phyloP scores from a whole-genome alignment of 2,888 invertebrate species.

The Drosophila rubida region DNA sequence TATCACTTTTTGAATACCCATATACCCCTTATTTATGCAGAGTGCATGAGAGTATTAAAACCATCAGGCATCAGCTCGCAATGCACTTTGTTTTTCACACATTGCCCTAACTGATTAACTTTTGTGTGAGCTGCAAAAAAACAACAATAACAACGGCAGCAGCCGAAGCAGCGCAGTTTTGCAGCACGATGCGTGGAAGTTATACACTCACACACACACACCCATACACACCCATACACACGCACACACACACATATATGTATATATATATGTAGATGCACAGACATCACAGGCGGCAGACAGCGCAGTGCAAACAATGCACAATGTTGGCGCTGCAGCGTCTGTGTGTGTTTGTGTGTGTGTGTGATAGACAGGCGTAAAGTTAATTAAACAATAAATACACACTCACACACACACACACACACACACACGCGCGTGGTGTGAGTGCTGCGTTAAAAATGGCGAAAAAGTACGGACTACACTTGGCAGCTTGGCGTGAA shows the following conservation, averaged over 20 bases:
- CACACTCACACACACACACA: conserved; percentile 15
- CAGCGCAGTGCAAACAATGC: conserved; percentile 55
- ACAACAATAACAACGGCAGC: conserved; percentile 31
- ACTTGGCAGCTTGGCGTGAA: conserved; percentile 79
- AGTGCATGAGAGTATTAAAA: conserved; percentile 9
- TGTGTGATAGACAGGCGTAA: conserved; percentile 79
- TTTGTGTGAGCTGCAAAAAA: conserved; percentile 74
- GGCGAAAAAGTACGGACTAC: conserved; percentile 78
- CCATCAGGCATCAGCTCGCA: conserved; percentile 46
- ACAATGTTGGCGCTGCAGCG: conserved; percentile 31
- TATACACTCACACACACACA: conserved; percentile 45
- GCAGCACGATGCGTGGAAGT: conserved; percentile 59
- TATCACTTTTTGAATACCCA: too few relatives aligned
- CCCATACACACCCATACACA: conserved; percentile 34
- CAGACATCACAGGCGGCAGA: conserved; percentile 18
- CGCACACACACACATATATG: conserved; percentile 7
- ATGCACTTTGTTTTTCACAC: conserved; percentile 83
- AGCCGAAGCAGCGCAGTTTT: conserved; percentile 6
- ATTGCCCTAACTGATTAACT: conserved; percentile 80
- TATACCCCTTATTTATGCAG: too few relatives aligned
- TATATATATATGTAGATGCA: neutral
- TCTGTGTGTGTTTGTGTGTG: conserved; percentile 27
- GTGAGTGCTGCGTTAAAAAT: conserved; percentile 69
- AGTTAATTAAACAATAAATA: conserved; percentile 74
- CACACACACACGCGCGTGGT: conserved; percentile 13